Evolutionary conservation across 2,797 vertebrate species (phyloP).

Genomic region (Premnoplex brunnescens): DNA sequence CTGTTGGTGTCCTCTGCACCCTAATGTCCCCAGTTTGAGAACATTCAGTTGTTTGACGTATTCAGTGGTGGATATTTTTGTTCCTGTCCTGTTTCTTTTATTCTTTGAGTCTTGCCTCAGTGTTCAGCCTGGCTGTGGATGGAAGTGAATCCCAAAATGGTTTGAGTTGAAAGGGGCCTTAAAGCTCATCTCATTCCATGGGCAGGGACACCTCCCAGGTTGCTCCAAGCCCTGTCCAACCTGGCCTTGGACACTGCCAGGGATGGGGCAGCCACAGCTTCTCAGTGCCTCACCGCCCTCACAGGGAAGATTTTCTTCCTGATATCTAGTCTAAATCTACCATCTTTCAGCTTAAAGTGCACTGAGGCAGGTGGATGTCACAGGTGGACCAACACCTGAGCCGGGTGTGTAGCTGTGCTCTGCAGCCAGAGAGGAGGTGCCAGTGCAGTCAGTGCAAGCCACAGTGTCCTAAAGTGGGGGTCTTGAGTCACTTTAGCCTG

Average conservation of each 20-base stretch:
- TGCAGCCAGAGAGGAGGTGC: background rate
- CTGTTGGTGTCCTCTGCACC: background rate
- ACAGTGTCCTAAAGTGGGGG: background rate
- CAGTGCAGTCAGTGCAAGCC: background rate
- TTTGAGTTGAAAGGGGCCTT: background rate
- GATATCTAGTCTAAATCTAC: background rate
- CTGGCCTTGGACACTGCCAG: background rate
- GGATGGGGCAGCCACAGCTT: background rate
- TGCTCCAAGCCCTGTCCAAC: accelerated
- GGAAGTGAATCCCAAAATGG: background rate
- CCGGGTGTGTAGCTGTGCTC: background rate
- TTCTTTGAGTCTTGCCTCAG: background rate
- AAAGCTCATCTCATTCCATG: background rate
- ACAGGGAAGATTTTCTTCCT: background rate
- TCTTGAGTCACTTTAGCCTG: background rate
- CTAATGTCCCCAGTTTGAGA: background rate
- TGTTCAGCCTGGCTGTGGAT: background rate
- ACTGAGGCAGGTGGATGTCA: background rate
- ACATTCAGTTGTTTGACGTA: background rate
- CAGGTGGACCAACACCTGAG: background rate
- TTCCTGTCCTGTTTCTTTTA: background rate
- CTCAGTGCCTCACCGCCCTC: background rate
- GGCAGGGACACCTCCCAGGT: background rate
- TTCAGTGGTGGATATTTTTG: accelerated
- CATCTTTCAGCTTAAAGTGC: background rate